A percentile compares a stretch with the other conserved stretches of the same genome.
Evolutionary conservation across 2,113 vertebrate genomes (phyloP).

Genomic region (Amblyornis subalaris): DNA sequence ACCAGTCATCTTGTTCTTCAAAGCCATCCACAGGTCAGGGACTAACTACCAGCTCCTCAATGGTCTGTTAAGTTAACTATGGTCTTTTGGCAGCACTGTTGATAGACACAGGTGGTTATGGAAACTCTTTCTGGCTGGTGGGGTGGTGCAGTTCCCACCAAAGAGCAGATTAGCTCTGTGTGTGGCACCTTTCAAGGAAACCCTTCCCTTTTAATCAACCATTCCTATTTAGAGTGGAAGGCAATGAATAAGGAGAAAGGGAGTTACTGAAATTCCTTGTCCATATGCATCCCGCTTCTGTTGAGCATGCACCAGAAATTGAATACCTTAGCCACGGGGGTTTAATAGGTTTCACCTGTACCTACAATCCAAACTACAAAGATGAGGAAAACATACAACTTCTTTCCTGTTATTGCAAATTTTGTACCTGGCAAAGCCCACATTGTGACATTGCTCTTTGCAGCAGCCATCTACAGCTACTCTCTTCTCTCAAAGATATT

Average conservation of each 20-base stretch:
- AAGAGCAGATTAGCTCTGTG: background rate
- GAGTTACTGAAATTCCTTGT: conserved; percentile 29
- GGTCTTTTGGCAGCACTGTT: background rate
- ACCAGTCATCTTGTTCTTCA: background rate
- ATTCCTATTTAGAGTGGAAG: background rate
- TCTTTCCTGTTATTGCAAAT: conserved; percentile 35
- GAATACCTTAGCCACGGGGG: conserved; percentile 10
- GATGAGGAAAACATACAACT: background rate
- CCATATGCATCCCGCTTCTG: background rate
- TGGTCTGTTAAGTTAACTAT: background rate
- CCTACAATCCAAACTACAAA: background rate
- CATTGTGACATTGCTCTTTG: background rate
- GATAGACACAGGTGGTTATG: background rate
- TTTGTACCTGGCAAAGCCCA: conserved; percentile 24
- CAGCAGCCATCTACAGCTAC: background rate
- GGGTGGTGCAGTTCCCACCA: background rate
- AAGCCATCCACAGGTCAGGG: background rate
- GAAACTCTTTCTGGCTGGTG: background rate
- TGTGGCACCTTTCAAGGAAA: background rate
- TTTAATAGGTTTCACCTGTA: conserved; percentile 50
- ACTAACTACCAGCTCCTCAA: background rate
- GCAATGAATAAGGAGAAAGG: background rate
- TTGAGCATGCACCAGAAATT: background rate
- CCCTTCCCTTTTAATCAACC: background rate
- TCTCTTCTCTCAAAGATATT: background rate